Evolutionary conservation across 2,888 invertebrate species (phyloP), one percentile per base, ranked within the genome.

Genomic region (Chloromyia formosa): DNA sequence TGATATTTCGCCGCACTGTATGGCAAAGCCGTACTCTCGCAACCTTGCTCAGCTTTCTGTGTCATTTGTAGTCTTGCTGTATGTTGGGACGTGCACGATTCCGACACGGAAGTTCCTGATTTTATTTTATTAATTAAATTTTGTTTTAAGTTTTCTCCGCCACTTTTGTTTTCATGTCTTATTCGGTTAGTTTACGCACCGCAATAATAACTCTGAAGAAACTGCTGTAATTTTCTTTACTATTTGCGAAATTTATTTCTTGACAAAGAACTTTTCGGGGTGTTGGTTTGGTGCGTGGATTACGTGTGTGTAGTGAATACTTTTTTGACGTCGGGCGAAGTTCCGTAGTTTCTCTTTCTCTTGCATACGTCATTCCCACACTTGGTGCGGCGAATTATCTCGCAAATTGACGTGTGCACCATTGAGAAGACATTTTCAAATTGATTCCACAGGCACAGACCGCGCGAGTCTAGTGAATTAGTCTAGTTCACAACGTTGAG

Each of bases 21-120:
- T n/a, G n/a, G n/a, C n/a, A n/a, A n/a, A n/a, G n/a, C n/a, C n/a
- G n/a, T n/a, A n/a, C n/a, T n/a, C n/a, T n/a, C n/a, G n/a, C n/a
- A n/a, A n/a, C n/a, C n/a, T n/a, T 35, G 27, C 27, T 35, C n/a
- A n/a, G 16, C 49, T 20, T 3, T 49, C 18, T 16, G 53, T 27
- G 35, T 58, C 58, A 71, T 56, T 71, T 35, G 56, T 40, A 40
- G 71, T 56, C n/a, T 58, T 71, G 71, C 69, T 71, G 71, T 71
- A 56, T 71, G 71, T 40, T 71, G 58, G 23, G 54, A 53, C 49
- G 53, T 18, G 16, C 12, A 49, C 35, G 58, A 56, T 71, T 56
- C 58, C 23, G 12, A 20, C 1, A 42, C 16, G 23, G 66, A 53
- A 18, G 35, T 22, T 22, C 54, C n/a, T 45, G 18, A 56, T 14